These are phyloP conservation scores for Drosophila nannoptera DNA, from an alignment of 1,140 invertebrate genomes.

Conservation along the genomic window DNA sequence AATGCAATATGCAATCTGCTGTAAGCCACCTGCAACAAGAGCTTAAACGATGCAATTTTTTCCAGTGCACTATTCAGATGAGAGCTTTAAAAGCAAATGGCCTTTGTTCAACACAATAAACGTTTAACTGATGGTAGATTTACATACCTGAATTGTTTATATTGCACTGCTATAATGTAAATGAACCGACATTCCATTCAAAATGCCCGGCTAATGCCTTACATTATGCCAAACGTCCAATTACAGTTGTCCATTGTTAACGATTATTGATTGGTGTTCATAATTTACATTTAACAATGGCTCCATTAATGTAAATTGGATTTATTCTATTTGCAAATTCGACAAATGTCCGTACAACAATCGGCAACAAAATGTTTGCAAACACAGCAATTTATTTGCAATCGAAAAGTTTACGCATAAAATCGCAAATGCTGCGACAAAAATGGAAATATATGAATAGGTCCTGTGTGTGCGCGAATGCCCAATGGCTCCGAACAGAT, in stretches of 20 bases:
- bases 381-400: slow-evolving; percentile 18
- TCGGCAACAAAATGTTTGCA: slow-evolving; percentile 20
- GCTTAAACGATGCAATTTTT: too few species aligned
- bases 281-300: neutral
- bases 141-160: too few species aligned
- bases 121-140: too few species aligned
- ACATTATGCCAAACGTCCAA: too few species aligned
- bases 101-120: too few species aligned
- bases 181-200: too few species aligned
- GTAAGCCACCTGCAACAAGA: too few species aligned
- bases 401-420: slow-evolving; percentile 41
- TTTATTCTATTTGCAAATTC: slow-evolving; percentile 4
- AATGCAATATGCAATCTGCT: slow-evolving; percentile 1
- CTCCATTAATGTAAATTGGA: slow-evolving; percentile 2
- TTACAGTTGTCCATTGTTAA: neutral
- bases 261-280: slow-evolving; percentile 12
- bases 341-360: slow-evolving; percentile 7
- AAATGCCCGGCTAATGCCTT: too few species aligned
- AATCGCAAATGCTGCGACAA: slow-evolving; percentile 29
- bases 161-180: too few species aligned
- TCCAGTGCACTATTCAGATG: too few species aligned
- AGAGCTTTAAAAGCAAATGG: too few species aligned
- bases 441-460: neutral
- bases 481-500: slow-evolving; percentile 3
- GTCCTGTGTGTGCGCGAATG: neutral